Evolutionary conservation across 2,113 vertebrate genomes (phyloP).

Genomic region (Chaetura pelagica): DNA sequence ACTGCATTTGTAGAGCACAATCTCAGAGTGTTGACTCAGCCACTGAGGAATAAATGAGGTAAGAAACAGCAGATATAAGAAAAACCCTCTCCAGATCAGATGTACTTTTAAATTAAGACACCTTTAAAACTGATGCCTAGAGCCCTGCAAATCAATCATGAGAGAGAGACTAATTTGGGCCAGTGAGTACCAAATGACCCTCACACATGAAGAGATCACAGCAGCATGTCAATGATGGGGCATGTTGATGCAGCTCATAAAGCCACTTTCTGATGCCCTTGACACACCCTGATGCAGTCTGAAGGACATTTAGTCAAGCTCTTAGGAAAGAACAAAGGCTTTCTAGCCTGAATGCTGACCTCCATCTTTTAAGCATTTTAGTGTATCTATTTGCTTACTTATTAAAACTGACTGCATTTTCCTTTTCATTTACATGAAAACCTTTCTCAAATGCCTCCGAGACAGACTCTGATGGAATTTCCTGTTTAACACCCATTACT

Average conservation of each 20-base stretch:
- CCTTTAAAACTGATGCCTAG: not conserved
- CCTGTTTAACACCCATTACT: conserved; percentile 22
- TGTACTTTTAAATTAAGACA: not conserved
- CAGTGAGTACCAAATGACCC: not conserved
- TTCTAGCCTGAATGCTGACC: not conserved
- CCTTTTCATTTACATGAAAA: conserved; percentile 30
- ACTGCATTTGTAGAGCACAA: not conserved
- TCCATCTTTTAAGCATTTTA: not conserved
- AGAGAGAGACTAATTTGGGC: fast-evolving
- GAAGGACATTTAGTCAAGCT: not conserved
- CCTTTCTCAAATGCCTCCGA: not conserved
- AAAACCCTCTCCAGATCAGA: not conserved
- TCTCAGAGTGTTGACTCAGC: not conserved
- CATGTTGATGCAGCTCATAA: not conserved
- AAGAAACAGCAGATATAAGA: not conserved
- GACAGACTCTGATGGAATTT: conserved; percentile 31
- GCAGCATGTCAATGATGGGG: fast-evolving
- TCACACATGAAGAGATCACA: fast-evolving
- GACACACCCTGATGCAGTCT: not conserved
- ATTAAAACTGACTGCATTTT: not conserved
- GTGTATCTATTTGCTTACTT: conserved; percentile 23
- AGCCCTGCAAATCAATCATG: not conserved
- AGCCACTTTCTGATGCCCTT: not conserved
- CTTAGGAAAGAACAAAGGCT: conserved; percentile 3
- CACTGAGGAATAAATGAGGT: not conserved